A percentile compares a stretch with the other conserved stretches of the same genome.
phyloP scores from a whole-genome alignment of 2,888 invertebrate genomes.

The Mythimna lalbum region DNA sequence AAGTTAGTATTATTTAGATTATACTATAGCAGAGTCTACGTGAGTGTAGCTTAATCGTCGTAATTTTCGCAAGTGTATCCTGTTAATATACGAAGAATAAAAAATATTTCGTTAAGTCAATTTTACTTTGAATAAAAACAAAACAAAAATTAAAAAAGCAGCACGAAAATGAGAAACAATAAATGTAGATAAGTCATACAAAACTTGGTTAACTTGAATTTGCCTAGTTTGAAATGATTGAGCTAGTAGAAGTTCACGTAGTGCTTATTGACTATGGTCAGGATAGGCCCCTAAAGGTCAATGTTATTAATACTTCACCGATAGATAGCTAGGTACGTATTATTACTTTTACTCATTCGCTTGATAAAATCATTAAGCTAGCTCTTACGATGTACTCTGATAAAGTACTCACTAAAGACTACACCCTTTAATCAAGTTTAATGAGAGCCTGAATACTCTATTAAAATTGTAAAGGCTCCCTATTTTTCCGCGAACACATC shows the following conservation, averaged over 20 bases:
- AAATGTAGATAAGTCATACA: background rate
- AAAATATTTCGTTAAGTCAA: no score
- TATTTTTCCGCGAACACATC: conserved; percentile 57
- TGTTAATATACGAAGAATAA: conserved; percentile 26
- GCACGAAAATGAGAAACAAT: background rate
- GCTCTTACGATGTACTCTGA: background rate
- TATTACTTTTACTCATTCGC: background rate
- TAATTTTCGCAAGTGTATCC: conserved; percentile 44
- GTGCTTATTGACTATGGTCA: conserved; percentile 11
- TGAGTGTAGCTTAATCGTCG: conserved; percentile 24
- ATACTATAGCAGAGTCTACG: conserved; percentile 28
- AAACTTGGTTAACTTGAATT: background rate
- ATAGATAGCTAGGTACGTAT: background rate
- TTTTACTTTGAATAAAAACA: background rate
- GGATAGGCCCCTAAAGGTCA: conserved; percentile 14
- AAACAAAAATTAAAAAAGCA: background rate
- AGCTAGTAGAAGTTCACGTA: background rate
- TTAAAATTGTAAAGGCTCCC: conserved; percentile 39
- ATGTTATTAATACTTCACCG: conserved; percentile 12
- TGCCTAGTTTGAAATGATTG: background rate
- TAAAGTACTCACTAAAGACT: conserved; percentile 9
- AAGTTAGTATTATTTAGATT: conserved; percentile 8
- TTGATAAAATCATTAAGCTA: conserved; percentile 33
- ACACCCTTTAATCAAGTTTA: conserved; percentile 29
- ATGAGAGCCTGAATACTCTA: conserved; percentile 29